Conservation (phyloP, 2,888 invertebrate genomes). For the Saturnia japonica region DNA sequence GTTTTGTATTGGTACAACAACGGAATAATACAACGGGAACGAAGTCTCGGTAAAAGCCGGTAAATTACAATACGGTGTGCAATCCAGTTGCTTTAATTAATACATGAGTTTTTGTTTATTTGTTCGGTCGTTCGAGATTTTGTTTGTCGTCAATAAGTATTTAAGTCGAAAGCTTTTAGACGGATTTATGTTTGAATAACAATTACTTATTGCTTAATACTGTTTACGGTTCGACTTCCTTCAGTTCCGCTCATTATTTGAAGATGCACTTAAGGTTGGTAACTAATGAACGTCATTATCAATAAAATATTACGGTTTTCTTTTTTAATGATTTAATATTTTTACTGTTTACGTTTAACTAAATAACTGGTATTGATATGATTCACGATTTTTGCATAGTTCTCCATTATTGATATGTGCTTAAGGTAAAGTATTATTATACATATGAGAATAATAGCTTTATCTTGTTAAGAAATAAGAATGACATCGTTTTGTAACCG, state of each 20-base stretch:
- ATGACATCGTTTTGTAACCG: too few species aligned
- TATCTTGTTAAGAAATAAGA: too few species aligned
- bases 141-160: slow-evolving; percentile 58
- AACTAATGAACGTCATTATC: slow-evolving; percentile 29
- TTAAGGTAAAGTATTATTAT: too few species aligned
- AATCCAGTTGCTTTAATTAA: slow-evolving; percentile 43
- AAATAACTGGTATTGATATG: too few species aligned
- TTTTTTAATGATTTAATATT: background rate
- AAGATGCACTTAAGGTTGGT: slow-evolving; percentile 37
- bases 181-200: slow-evolving; percentile 55
- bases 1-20: too few species aligned
- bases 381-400: too few species aligned
- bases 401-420: too few species aligned
- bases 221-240: slow-evolving; percentile 43
- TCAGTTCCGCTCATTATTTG: slow-evolving; percentile 15
- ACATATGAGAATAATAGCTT: too few species aligned
- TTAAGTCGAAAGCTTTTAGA: slow-evolving; percentile 64
- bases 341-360: background rate
- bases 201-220: slow-evolving; percentile 48
- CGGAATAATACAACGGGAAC: too few species aligned
- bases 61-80: slow-evolving; percentile 41
- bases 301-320: slow-evolving; percentile 1
- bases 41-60: too few species aligned
- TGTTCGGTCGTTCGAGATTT: slow-evolving; percentile 37
- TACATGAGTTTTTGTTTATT: slow-evolving; percentile 54